Conservation (phyloP, 2,113 vertebrate genomes). For the Rissa tridactyla region DNA sequence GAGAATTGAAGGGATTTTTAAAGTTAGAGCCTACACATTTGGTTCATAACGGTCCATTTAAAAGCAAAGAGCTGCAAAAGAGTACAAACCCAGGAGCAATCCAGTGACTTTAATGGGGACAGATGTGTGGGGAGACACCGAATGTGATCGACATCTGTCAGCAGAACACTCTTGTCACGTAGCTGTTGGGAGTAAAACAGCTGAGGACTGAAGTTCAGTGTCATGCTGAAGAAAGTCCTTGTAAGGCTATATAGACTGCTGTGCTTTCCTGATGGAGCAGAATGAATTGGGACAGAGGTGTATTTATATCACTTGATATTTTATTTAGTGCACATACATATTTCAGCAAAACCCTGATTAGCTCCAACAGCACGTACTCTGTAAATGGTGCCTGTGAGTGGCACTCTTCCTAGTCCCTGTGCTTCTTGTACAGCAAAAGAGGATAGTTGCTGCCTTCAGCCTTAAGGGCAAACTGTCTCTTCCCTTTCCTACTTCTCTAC, state of each 20-base stretch:
- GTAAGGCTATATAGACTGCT: neutral
- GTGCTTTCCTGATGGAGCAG: neutral
- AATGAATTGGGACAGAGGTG: neutral
- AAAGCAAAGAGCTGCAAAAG: neutral
- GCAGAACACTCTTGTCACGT: neutral
- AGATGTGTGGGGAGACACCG: neutral
- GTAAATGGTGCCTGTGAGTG: neutral
- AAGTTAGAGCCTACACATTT: neutral
- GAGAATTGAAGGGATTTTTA: neutral
- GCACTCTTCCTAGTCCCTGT: neutral
- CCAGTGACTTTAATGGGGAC: neutral
- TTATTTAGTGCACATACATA: conserved; percentile 51
- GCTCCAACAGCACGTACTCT: neutral
- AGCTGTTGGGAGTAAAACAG: neutral
- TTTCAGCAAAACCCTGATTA: conserved; percentile 1
- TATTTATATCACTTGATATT: conserved; percentile 14
- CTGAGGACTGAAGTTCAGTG: neutral
- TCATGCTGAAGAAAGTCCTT: neutral
- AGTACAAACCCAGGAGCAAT: neutral
- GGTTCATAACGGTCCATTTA: neutral
- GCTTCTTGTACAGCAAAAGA: neutral
- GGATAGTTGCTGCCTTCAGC: neutral
- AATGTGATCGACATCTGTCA: neutral
- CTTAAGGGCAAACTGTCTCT: neutral
- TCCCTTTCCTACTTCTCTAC: neutral